These are phyloP conservation scores for Acrobasis repandana DNA, from an alignment of 2,888 invertebrate species.

Conservation along the genomic window DNA sequence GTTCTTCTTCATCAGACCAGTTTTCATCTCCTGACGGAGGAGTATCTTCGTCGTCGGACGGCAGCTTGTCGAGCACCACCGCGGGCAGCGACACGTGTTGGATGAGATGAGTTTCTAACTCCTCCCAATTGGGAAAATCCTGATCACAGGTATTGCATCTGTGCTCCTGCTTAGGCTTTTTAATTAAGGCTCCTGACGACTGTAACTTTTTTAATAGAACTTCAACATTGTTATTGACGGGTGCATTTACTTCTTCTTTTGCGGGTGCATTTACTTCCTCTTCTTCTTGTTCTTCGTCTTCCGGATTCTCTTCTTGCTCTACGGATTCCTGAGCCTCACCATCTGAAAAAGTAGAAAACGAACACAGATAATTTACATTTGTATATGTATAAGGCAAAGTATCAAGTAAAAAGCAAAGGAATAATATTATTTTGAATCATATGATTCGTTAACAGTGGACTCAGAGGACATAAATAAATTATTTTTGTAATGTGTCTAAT, in stretches of 20 bases:
- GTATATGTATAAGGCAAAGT: too few species aligned
- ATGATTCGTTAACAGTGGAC: too few species aligned
- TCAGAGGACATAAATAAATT: too few species aligned
- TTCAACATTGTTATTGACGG: constrained; percentile 54
- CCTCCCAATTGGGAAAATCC: constrained; percentile 70
- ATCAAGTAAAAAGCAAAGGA: too few species aligned
- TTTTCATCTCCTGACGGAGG: constrained; percentile 69
- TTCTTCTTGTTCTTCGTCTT: constrained; percentile 41
- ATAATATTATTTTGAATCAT: too few species aligned
- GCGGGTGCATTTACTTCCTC: constrained; percentile 30
- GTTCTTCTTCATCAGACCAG: constrained; percentile 74
- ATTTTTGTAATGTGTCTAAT: too few species aligned
- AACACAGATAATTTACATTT: neutral
- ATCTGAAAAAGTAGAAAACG: constrained; percentile 21
- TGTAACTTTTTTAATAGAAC: constrained; percentile 64
- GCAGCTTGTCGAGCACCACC: constrained; percentile 74
- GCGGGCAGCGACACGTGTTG: constrained; percentile 82
- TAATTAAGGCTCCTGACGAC: constrained; percentile 63
- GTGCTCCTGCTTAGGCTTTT: constrained; percentile 65
- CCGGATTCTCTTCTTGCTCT: constrained; percentile 36
- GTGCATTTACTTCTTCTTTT: constrained; percentile 30
- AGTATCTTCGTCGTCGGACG: constrained; percentile 78
- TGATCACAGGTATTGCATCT: constrained; percentile 80
- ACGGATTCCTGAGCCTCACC: constrained; percentile 46
- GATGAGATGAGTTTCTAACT: constrained; percentile 77